phyloP scores from a whole-genome alignment of 2,797 vertebrate species.

The Liasis olivaceus region DNA sequence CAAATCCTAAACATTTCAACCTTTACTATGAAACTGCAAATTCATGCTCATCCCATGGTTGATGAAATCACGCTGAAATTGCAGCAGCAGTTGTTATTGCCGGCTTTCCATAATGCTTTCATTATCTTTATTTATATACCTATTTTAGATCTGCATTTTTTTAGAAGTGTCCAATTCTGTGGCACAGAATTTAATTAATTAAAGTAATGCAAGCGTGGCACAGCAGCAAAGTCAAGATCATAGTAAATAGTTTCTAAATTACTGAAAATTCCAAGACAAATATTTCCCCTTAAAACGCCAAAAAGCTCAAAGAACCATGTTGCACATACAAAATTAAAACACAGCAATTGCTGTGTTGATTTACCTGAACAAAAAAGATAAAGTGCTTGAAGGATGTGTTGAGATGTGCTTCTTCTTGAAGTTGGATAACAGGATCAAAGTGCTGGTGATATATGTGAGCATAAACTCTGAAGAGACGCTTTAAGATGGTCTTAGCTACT shows the following conservation, averaged over 20 bases:
- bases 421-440: slow-evolving; percentile 97
- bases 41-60: not conserved
- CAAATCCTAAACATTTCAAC: not conserved
- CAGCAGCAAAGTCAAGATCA: not conserved
- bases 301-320: not conserved
- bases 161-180: not conserved
- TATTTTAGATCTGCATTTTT: not conserved
- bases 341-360: not conserved
- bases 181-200: not conserved
- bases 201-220: not conserved
- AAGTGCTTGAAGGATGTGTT: slow-evolving; percentile 99
- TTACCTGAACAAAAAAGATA: slow-evolving; percentile 98
- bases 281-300: not conserved
- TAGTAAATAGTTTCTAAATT: not conserved
- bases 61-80: not conserved
- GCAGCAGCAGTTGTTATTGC: not conserved
- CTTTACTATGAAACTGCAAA: not conserved
- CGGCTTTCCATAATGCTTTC: not conserved
- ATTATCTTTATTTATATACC: not conserved
- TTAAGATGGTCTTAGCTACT: slow-evolving; percentile 96
- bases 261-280: not conserved
- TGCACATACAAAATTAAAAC: not conserved
- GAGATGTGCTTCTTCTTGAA: slow-evolving; percentile 97
- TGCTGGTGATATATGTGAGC: slow-evolving; percentile 99
- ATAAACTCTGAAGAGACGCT: slow-evolving; percentile 96